phyloP scores from a whole-genome alignment of 2,888 invertebrate genomes.

The Phoenoteleia sp. region DNA sequence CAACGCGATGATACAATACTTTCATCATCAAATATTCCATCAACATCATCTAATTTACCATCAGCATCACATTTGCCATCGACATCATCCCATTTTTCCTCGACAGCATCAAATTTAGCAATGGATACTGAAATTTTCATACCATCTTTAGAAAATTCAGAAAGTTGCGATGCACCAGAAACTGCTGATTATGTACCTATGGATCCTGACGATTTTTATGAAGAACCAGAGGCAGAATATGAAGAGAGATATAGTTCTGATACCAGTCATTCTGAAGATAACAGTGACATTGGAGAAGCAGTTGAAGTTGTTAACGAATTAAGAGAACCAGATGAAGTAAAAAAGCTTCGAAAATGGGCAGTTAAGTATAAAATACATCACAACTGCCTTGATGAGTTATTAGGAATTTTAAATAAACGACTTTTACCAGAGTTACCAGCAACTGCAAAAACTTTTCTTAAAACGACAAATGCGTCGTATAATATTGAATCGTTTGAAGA shows the following conservation, averaged over 20 bases:
- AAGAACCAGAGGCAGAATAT: neutral
- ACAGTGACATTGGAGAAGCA: neutral
- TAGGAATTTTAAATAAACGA: constrained; percentile 44
- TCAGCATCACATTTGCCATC: neutral
- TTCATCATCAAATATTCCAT: neutral
- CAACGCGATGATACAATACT: neutral
- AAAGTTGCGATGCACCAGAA: neutral
- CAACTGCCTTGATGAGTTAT: neutral
- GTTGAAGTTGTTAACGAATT: neutral
- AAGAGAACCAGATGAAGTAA: constrained; percentile 33
- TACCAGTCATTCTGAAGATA: neutral
- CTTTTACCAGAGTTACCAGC: constrained; percentile 67
- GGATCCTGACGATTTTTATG: neutral
- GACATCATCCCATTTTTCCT: neutral
- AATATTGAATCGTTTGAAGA: neutral
- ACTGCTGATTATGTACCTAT: neutral
- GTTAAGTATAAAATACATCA: neutral
- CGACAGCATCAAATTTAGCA: neutral
- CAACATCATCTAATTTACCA: neutral
- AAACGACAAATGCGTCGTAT: neutral
- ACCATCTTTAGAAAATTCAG: neutral
- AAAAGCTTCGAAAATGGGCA: constrained; percentile 52
- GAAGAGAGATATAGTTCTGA: neutral
- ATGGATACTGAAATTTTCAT: neutral
- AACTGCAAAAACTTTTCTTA: constrained; percentile 59